These are phyloP conservation scores for Thecocarcelia acutangulata DNA, from an alignment of 2,888 invertebrate species.

Conservation along the genomic window DNA sequence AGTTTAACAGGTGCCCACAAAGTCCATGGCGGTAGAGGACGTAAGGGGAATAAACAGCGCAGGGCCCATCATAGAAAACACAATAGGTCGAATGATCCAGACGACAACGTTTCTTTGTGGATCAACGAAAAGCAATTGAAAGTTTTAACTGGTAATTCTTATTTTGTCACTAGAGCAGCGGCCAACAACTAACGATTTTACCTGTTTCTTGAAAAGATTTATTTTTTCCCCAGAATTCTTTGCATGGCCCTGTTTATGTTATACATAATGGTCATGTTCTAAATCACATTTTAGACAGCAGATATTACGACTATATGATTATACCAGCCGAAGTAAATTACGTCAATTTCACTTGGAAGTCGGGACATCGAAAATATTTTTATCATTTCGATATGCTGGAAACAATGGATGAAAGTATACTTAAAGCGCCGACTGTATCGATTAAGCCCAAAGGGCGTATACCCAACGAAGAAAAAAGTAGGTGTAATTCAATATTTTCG, in stretches of 20 bases:
- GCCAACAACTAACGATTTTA: constrained; percentile 38
- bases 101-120: constrained; percentile 87
- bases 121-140: constrained; percentile 95
- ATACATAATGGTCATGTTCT: constrained; percentile 93
- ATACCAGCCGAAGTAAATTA: constrained; percentile 95
- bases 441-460: constrained; percentile 93
- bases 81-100: constrained; percentile 73
- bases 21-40: constrained; percentile 21
- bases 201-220: constrained; percentile 72
- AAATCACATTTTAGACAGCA: constrained; percentile 93
- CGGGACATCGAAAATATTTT: constrained; percentile 89
- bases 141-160: constrained; percentile 90
- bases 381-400: constrained; percentile 93
- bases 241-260: constrained; percentile 86
- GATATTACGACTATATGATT: constrained; percentile 92
- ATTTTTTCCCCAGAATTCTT: constrained; percentile 78
- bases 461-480: constrained; percentile 92
- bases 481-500: constrained; percentile 61
- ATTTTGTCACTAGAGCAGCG: constrained; percentile 24
- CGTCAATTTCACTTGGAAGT: constrained; percentile 95
- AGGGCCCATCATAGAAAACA: constrained; percentile 73
- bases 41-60: constrained; percentile 68
- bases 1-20: constrained; percentile 25
- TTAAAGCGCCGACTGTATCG: constrained; percentile 93
- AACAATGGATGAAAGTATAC: constrained; percentile 91